Conservation (phyloP, 2,888 invertebrate species). For the Mayetiola destructor region DNA sequence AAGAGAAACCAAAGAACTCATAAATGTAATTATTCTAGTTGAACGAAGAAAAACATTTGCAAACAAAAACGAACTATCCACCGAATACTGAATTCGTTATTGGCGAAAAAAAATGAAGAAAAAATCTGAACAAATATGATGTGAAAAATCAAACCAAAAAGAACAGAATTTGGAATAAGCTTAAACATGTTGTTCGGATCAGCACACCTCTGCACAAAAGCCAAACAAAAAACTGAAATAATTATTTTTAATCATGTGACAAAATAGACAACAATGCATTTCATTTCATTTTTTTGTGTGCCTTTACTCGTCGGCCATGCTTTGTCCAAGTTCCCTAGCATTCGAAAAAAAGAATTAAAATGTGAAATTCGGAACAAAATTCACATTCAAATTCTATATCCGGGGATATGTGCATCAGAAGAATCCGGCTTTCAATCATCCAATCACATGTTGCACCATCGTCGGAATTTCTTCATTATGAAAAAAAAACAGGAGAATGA, state of each 20-base stretch:
- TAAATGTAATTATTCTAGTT: too few species aligned
- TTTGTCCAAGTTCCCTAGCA: background rate
- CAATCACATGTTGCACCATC: too few species aligned
- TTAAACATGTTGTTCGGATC: background rate
- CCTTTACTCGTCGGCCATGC: too few species aligned
- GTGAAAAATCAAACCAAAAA: background rate
- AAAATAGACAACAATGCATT: background rate
- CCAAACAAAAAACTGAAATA: too few species aligned
- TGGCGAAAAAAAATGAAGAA: too few species aligned
- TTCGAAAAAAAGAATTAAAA: background rate
- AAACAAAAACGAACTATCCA: too few species aligned
- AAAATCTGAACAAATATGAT: background rate
- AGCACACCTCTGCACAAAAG: too few species aligned
- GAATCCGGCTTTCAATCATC: background rate
- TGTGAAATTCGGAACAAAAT: slow-evolving; percentile 1
- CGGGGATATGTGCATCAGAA: background rate
- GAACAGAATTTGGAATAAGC: background rate
- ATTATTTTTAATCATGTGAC: background rate
- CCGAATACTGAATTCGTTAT: too few species aligned
- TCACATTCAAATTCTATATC: slow-evolving; percentile 8
- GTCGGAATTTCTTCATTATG: background rate
- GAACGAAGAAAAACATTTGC: too few species aligned
- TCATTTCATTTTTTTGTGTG: too few species aligned
- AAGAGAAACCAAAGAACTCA: too few species aligned
- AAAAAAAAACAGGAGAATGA: background rate